Base-by-base conservation (phyloP, 2,888 invertebrate genomes). In the Thecocarcelia acutangulata region DNA sequence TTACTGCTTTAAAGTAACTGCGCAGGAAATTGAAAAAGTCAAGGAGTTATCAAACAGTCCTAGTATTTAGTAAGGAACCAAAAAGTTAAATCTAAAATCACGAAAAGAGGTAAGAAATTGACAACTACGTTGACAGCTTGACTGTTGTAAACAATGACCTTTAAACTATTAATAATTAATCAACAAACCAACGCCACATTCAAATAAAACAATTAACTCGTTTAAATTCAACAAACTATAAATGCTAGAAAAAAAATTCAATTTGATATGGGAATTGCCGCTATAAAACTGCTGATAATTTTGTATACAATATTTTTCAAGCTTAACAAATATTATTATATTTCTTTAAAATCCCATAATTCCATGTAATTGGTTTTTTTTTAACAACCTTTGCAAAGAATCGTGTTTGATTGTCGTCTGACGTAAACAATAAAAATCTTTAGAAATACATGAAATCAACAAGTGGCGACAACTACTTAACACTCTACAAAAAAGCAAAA, bases 401-500 rank as follows among this genome's bases (percentile, higher is more conserved):
- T 72, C 54, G 37, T 76, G 44, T 59, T 13, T 28, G 42, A 63
- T 24, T 66, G n/a, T 28, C 24, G 46, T 44, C 72, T 61, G 63
- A 13, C 50, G 63, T 56, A 61, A 77, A 40, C 37, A 50, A 72
- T 46, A 9, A 3, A 66, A 50, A 42, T 28, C n/a, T n/a, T 58
- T 58, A 72, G 56, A 15, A 13, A 40, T 54, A 33, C 66, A 72
- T 46, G 48, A 59, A 58, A 64, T 42, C 15, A 66, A 83, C 64
- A 59, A 74, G 58, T 69, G 70, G 50, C 50, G 61, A 77, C 80
- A 78, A 80, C 69, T 69, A 21, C 40, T 68, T 69, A 54, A 72
- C 69, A 72, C 33, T 73, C 13, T n/a, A 58, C 8, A 56, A 50
- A 33, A 19, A 46, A n/a, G 61, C 13, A 28, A 17, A 74, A 42